phyloP scores from a whole-genome alignment of 2,113 vertebrate genomes.

The Oenanthe oenanthe region DNA sequence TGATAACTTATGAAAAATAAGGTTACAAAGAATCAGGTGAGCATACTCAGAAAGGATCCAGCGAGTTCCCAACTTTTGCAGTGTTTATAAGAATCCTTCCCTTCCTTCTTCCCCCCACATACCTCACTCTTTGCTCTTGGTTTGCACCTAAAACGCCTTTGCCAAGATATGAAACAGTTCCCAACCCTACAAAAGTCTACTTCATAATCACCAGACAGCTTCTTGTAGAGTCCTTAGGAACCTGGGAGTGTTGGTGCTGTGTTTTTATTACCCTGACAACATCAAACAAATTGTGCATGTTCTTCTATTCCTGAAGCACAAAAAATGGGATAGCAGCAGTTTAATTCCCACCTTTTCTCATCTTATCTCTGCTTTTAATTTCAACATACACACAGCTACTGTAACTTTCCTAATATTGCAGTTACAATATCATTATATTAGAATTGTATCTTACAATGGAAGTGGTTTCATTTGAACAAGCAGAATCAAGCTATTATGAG shows the following conservation, averaged over 20 bases:
- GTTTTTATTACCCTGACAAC: background rate
- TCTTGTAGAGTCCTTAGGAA: background rate
- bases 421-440: background rate
- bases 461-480: background rate
- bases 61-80: background rate
- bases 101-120: background rate
- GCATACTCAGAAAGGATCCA: background rate
- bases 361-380: background rate
- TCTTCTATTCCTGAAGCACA: background rate
- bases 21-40: background rate
- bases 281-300: background rate
- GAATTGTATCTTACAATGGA: background rate
- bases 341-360: background rate
- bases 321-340: background rate
- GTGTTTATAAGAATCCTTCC: background rate
- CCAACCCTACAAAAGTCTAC: background rate
- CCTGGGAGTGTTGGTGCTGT: accelerated
- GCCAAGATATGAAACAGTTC: background rate
- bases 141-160: background rate
- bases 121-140: background rate
- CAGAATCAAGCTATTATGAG: background rate
- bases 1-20: accelerated
- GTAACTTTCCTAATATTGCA: background rate
- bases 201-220: accelerated
- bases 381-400: background rate